phyloP scores from a whole-genome alignment of 2,888 invertebrate genomes.

The Kryphioiulus occultus region DNA sequence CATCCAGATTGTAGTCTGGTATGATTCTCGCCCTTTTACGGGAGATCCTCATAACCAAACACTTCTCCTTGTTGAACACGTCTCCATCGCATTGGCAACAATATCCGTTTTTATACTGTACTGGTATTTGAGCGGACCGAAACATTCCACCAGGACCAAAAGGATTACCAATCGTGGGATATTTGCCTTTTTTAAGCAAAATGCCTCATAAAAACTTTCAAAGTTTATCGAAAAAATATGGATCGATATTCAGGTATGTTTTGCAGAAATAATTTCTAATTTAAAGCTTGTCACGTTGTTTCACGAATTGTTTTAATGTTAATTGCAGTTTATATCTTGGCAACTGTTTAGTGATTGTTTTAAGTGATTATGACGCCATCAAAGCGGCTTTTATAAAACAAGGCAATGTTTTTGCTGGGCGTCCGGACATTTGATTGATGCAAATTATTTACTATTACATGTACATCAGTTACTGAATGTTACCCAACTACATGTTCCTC shows the following conservation, averaged over 20 bases:
- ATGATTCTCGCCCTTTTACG: too few relatives aligned
- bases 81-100: background rate
- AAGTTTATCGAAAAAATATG: background rate
- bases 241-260: background rate
- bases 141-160: slow-evolving; percentile 28
- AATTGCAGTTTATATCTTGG: slow-evolving; percentile 42
- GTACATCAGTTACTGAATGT: background rate
- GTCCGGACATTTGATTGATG: background rate
- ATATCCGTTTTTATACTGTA: background rate
- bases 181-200: background rate
- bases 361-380: slow-evolving; percentile 6
- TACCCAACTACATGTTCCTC: background rate
- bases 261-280: background rate
- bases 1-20: too few relatives aligned
- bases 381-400: slow-evolving; percentile 39
- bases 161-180: background rate
- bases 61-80: background rate
- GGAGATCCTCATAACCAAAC: too few relatives aligned
- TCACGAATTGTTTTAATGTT: background rate
- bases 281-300: too few relatives aligned
- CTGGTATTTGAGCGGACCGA: background rate
- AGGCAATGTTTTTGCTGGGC: background rate
- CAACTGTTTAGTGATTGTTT: background rate
- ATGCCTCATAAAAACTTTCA: background rate
- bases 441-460: background rate